These are phyloP conservation scores for Mesoligia furuncula DNA, from an alignment of 2,888 invertebrate species.

Conservation along the genomic window DNA sequence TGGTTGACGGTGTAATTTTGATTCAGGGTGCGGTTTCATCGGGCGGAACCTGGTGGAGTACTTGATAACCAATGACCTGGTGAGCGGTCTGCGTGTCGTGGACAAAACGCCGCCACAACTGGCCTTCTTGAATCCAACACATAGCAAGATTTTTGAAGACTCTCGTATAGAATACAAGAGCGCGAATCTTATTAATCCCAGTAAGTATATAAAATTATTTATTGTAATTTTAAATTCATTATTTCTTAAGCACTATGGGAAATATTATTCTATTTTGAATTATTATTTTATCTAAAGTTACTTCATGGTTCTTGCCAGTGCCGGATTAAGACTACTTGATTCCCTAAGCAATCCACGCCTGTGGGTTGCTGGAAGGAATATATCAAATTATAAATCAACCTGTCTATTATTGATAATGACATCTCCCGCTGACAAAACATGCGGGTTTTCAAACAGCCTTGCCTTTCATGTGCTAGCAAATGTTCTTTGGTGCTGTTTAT, in stretches of 20 bases:
- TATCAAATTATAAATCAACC: no score
- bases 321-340: no score
- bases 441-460: no score
- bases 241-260: background rate
- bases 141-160: conserved; percentile 93
- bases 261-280: conserved; percentile 12
- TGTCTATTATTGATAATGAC: no score
- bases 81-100: conserved; percentile 94
- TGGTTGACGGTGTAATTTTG: conserved; percentile 70
- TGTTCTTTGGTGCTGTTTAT: no score
- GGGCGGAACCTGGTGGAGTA: conserved; percentile 96
- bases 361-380: no score
- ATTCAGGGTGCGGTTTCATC: conserved; percentile 97
- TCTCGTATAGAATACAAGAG: conserved; percentile 96
- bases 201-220: conserved; percentile 88
- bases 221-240: background rate
- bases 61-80: conserved; percentile 94
- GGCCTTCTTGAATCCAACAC: conserved; percentile 95
- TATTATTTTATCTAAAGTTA: background rate
- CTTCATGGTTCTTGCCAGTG: background rate
- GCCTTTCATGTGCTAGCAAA: no score
- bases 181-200: conserved; percentile 96
- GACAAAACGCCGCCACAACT: conserved; percentile 98
- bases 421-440: no score
- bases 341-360: no score